phyloP scores from a whole-genome alignment of 2,888 invertebrate species.

The Platycheirus rosarum region DNA sequence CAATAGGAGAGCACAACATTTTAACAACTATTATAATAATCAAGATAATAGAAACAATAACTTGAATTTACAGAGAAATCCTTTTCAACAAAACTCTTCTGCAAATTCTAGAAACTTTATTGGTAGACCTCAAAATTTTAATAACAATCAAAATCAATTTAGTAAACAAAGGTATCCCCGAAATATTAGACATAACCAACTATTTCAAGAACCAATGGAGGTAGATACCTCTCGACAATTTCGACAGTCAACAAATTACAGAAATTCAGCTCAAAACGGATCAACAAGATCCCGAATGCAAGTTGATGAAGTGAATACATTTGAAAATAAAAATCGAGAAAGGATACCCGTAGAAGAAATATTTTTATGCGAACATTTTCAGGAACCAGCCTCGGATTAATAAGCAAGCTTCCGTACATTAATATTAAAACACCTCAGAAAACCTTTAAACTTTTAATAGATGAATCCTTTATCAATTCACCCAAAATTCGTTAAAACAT shows the following conservation, averaged over 20 bases:
- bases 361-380: conserved; percentile 1
- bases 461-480: not conserved
- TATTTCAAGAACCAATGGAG: not conserved
- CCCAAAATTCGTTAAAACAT: not conserved
- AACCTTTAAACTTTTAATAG: not conserved
- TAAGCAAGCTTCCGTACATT: not conserved
- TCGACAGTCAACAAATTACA: not conserved
- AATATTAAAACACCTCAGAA: not conserved
- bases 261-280: not conserved
- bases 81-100: not conserved
- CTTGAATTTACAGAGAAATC: not conserved
- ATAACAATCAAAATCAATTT: not conserved
- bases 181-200: no score
- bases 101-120: not conserved
- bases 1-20: not conserved
- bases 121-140: not conserved
- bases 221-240: not conserved
- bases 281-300: conserved; percentile 6
- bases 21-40: not conserved
- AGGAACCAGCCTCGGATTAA: not conserved
- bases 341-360: conserved; percentile 2
- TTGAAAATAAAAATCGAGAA: not conserved
- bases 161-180: not conserved
- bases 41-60: not conserved
- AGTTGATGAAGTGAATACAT: conserved; percentile 4